Conservation (phyloP, 1,140 invertebrate genomes). For the Drosophila nigrodunni region DNA sequence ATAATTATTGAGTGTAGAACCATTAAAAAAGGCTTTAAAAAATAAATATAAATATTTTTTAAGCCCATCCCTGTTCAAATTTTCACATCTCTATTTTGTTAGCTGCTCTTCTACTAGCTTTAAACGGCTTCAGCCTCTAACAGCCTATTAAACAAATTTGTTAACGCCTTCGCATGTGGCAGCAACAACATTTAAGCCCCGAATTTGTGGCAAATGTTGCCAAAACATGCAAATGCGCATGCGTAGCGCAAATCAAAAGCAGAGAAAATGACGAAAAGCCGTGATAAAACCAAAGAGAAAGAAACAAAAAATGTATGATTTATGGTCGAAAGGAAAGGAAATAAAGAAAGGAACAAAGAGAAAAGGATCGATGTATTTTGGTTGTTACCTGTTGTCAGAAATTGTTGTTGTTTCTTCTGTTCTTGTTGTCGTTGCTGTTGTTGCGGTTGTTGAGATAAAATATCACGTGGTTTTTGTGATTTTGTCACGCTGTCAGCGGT, state of each 20-base stretch:
- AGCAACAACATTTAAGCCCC: conserved; percentile 4
- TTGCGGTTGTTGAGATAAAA: conserved; percentile 83
- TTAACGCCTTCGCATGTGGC: conserved; percentile 12
- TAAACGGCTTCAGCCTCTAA: conserved; percentile 1
- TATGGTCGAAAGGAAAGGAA: conserved; percentile 13
- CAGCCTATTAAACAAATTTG: conserved; percentile 5
- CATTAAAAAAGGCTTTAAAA: neutral
- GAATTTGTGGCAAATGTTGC: conserved; percentile 50
- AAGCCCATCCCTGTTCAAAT: neutral
- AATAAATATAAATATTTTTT: neutral
- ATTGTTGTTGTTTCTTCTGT: conserved; percentile 1
- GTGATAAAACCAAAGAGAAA: neutral
- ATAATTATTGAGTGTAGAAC: too few species aligned
- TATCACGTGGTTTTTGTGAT: conserved; percentile 83
- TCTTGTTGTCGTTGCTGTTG: conserved; percentile 25
- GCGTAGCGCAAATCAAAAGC: conserved; percentile 50
- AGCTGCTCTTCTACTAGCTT: neutral
- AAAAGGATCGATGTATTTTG: conserved; percentile 10
- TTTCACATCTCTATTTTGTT: neutral
- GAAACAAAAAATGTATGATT: conserved; percentile 33
- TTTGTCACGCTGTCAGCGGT: conserved; percentile 84
- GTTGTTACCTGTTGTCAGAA: conserved; percentile 57
- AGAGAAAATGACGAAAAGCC: neutral
- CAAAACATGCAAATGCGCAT: conserved; percentile 71
- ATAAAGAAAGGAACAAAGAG: neutral